Evolutionary conservation across 2,113 vertebrate genomes (phyloP).

Genomic region (Serilophus lunatus): DNA sequence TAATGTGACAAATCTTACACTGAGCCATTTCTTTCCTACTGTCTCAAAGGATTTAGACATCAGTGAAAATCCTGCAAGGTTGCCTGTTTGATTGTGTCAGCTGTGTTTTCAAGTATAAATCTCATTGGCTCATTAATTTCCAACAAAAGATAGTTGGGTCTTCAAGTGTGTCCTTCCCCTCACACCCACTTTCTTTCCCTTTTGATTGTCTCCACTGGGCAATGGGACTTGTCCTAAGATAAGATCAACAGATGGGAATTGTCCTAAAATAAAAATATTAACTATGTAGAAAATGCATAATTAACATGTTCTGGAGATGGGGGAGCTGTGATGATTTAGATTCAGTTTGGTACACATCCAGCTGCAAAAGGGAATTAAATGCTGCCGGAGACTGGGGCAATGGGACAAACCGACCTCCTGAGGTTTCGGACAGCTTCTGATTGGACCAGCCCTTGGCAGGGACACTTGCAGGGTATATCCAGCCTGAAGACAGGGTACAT

Average conservation of each 20-base stretch:
- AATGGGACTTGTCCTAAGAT: neutral
- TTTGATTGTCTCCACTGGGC: neutral
- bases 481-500: neutral
- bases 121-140: neutral
- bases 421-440: neutral
- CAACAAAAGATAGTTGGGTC: fast-evolving
- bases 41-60: neutral
- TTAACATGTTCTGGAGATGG: neutral
- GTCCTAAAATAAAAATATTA: neutral
- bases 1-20: neutral
- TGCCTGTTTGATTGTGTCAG: neutral
- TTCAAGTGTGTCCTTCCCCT: fast-evolving
- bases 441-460: neutral
- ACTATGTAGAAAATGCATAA: neutral
- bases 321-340: neutral
- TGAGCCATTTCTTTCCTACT: neutral
- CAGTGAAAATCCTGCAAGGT: neutral
- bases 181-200: too few species aligned
- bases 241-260: neutral
- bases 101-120: neutral
- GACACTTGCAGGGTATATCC: neutral
- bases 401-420: neutral
- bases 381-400: neutral
- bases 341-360: neutral
- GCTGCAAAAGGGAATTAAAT: neutral